These are phyloP conservation scores for Bradypodion ventrale DNA, from an alignment of 2,797 vertebrate genomes.

Conservation along the genomic window DNA sequence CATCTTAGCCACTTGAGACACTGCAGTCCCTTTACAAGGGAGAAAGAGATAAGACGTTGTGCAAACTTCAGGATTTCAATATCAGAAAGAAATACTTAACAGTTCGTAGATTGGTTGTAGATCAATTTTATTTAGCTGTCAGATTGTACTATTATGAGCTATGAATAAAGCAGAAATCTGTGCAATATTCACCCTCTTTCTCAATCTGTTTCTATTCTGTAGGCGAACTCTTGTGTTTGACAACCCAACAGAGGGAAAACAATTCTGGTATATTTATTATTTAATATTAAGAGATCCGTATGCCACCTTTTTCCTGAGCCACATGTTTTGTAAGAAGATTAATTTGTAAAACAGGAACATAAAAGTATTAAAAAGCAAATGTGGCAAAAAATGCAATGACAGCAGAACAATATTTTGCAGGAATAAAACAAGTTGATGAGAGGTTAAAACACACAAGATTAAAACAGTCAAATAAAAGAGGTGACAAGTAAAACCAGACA, in stretches of 20 bases:
- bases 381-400: not conserved
- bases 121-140: not conserved
- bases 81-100: not conserved
- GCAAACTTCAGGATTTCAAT: not conserved
- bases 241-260: not conserved
- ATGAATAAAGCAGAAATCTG: not conserved
- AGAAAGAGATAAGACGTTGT: not conserved
- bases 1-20: too few relatives aligned
- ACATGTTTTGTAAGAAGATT: not conserved
- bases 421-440: too few relatives aligned
- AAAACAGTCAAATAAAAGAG: too few relatives aligned
- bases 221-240: not conserved
- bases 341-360: not conserved
- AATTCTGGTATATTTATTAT: not conserved
- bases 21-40: not conserved
- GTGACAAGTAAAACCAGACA: too few relatives aligned
- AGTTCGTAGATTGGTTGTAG: not conserved
- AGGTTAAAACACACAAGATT: too few relatives aligned
- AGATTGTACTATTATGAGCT: not conserved
- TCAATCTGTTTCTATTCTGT: not conserved
- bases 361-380: not conserved
- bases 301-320: not conserved
- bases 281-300: not conserved
- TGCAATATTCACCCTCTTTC: not conserved
- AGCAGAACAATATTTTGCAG: not conserved